A percentile compares a stretch with the other conserved stretches of the same genome.
Evolutionary conservation across 2,797 vertebrate genomes (phyloP).

Genomic region (Oryzias dopingdopingensis): DNA sequence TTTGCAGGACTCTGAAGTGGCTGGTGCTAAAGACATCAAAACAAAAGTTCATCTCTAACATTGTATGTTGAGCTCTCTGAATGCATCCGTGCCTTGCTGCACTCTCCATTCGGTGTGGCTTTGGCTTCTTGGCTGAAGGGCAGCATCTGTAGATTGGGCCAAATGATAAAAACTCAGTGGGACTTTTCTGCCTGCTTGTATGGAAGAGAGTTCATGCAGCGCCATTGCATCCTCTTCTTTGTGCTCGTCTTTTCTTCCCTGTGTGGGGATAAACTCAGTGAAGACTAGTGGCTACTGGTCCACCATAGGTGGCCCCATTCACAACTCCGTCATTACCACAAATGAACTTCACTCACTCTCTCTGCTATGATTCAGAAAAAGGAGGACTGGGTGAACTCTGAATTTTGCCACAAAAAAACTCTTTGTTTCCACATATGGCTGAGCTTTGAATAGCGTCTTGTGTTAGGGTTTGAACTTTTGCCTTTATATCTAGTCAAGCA

Average conservation of each 20-base stretch:
- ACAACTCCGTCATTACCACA: constrained; percentile 53
- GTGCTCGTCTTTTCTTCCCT: constrained; percentile 50
- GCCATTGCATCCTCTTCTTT: constrained; percentile 61
- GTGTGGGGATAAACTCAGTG: constrained; percentile 28
- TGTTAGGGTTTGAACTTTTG: constrained; percentile 49
- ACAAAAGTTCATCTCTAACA: constrained; percentile 8
- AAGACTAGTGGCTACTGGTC: constrained; percentile 32
- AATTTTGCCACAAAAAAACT: constrained; percentile 35
- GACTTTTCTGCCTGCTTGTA: constrained; percentile 47
- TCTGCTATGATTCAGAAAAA: constrained; percentile 20
- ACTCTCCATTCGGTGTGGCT: constrained; percentile 36
- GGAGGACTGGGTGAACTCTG: constrained; percentile 30
- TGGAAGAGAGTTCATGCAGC: constrained; percentile 54
- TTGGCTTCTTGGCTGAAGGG: constrained; percentile 35
- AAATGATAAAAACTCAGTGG: constrained; percentile 64
- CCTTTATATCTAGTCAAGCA: constrained; percentile 17
- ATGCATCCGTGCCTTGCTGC: constrained; percentile 6
- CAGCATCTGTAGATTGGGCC: constrained; percentile 42
- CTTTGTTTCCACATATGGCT: constrained; percentile 39
- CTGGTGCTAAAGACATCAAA: constrained; percentile 28
- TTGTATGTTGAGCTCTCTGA: constrained; percentile 4
- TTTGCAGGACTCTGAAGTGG: constrained; percentile 40
- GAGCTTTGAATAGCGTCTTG: constrained; percentile 42
- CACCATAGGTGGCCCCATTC: constrained; percentile 47
- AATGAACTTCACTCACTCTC: constrained; percentile 39